Evolutionary conservation across 2,797 vertebrate genomes (phyloP), one percentile per base, ranked within the genome.

Genomic region (Danio aesculapii): DNA sequence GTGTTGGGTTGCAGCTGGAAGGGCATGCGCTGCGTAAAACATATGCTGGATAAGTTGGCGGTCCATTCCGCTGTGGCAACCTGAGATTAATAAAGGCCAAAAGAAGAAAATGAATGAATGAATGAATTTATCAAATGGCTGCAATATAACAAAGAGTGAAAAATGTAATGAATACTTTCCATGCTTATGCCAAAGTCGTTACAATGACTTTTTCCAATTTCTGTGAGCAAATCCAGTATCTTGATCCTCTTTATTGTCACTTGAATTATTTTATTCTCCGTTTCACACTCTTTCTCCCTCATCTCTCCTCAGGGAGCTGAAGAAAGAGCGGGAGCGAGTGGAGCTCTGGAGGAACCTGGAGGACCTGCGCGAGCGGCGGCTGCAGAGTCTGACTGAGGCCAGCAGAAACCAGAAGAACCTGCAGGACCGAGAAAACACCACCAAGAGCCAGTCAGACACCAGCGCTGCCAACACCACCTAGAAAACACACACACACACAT

Each of bases 291-390:
- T 17, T 19, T 55, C 8, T 19, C n/a, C 17, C 41, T 43, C 64
- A 7, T 46, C 43, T 63, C 49, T 74, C 41, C 13, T 19, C 80
- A 97, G 97, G 89, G 97, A 97, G 90, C 84, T 95, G 88, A 97
- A 97, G 91, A 93, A 95, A 74, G 96, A 96, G 68, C 87, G 88
- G 83, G 97, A 97, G 78, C 93, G 96, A 1, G 85, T 92, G 0
- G 96, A 97, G 81, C 93, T 97, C 52, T 97, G 97, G 97, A 91
- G 91, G 84, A 94, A 93, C 72, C 89, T 97, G 89, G 96, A 97
- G 70, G 96, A 97, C 81, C 91, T 96, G 61, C 94, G 94, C 91
- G 94, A 97, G 78, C 94, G 95, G 71, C 93, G 94, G 87, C 92
- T 96, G 86, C 96, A 95, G 91, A 95, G 94, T 87, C 86, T 95